Evolutionary conservation across 1,140 invertebrate genomes (phyloP).

Genomic region (Hirudo medicinalis): DNA sequence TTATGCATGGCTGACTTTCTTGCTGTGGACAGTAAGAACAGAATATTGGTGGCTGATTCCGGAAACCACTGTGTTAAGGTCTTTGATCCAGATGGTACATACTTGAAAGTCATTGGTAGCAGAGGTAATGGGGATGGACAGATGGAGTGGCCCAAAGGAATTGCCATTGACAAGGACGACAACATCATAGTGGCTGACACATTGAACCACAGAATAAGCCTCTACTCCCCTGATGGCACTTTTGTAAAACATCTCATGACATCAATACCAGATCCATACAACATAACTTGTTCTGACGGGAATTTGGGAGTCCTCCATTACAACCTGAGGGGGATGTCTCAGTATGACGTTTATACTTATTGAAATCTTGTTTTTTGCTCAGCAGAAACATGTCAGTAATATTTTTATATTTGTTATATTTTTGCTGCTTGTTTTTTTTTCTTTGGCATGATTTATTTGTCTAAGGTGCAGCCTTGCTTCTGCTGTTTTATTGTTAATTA

Average conservation of each 20-base stretch:
- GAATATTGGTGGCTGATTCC: slow-evolving; percentile 32
- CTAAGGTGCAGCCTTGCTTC: background rate
- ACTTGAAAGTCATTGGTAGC: slow-evolving; percentile 50
- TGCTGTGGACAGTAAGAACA: slow-evolving; percentile 20
- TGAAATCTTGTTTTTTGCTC: background rate
- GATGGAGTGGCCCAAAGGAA: slow-evolving; percentile 74
- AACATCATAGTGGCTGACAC: slow-evolving; percentile 73
- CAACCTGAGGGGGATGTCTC: slow-evolving; percentile 27
- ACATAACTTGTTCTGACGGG: background rate
- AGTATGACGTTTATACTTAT: slow-evolving; percentile 17
- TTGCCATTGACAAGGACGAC: slow-evolving; percentile 64
- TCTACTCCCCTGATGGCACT: slow-evolving; percentile 26
- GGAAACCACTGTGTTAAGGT: slow-evolving; percentile 31
- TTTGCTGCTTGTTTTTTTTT: background rate
- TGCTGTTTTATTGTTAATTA: background rate
- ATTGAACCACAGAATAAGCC: slow-evolving; percentile 61
- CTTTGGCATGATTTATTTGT: background rate
- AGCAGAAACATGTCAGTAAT: background rate
- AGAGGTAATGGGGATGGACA: slow-evolving; percentile 59
- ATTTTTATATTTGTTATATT: background rate
- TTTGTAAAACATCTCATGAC: slow-evolving; percentile 27
- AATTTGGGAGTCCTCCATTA: slow-evolving; percentile 23
- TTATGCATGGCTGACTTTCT: slow-evolving; percentile 24
- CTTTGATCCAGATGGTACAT: slow-evolving; percentile 27
- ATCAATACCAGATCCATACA: slow-evolving; percentile 17